phyloP scores from a whole-genome alignment of 1,140 invertebrate species.

The Drosophila persimilis region DNA sequence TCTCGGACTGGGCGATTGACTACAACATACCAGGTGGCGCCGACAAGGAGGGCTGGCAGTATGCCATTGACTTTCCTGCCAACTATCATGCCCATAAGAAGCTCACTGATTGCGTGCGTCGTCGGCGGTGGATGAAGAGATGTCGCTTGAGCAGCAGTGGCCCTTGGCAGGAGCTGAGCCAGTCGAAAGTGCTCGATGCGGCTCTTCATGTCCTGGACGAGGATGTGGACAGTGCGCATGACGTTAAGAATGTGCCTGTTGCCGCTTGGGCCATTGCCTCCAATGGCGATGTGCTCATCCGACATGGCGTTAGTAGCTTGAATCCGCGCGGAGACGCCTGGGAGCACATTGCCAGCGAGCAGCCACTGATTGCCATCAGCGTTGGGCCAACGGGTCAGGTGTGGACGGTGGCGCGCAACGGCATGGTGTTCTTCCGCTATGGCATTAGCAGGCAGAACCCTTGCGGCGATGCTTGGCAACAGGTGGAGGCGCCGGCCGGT shows the following conservation, averaged over 20 bases:
- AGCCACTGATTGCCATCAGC: conserved; percentile 89
- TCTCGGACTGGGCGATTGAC: conserved; percentile 95
- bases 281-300: conserved; percentile 92
- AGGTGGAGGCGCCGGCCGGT: conserved; percentile 83
- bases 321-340: conserved; percentile 89
- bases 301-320: conserved; percentile 88
- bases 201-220: conserved; percentile 83
- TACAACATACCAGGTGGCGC: conserved; percentile 94
- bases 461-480: conserved; percentile 84
- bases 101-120: conserved; percentile 94
- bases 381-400: conserved; percentile 87
- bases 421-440: conserved; percentile 90
- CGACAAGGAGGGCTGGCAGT: conserved; percentile 96
- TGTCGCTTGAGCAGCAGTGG: conserved; percentile 92
- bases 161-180: conserved; percentile 93
- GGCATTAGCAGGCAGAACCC: conserved; percentile 87
- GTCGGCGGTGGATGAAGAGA: conserved; percentile 92
- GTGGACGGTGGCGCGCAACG: conserved; percentile 94
- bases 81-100: conserved; percentile 93
- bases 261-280: conserved; percentile 92
- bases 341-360: conserved; percentile 91
- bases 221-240: conserved; percentile 55
- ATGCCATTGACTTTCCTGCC: conserved; percentile 94
- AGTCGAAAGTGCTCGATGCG: conserved; percentile 91
- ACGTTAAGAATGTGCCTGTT: conserved; percentile 80